Percentiles rank a stretch among this genome's conserved stretches.
These are phyloP conservation scores for Barnardius zonarius DNA, from an alignment of 2,113 vertebrate species.

Conservation along the genomic window DNA sequence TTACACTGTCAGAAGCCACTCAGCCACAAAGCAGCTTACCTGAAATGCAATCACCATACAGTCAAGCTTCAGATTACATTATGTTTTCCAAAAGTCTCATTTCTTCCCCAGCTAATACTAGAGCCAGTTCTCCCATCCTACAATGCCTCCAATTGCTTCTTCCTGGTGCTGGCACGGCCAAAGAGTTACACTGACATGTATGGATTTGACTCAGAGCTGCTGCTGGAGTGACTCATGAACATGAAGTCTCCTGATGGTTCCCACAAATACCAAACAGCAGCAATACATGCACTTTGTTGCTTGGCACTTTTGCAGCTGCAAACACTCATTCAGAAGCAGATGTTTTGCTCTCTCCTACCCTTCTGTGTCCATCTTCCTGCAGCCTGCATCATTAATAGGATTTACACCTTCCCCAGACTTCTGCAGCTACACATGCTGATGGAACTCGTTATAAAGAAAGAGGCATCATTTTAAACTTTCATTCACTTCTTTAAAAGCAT, in stretches of 20 bases:
- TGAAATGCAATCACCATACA: neutral
- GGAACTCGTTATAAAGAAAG: neutral
- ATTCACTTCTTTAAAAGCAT: neutral
- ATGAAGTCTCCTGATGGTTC: neutral
- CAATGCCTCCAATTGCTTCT: neutral
- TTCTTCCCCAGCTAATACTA: neutral
- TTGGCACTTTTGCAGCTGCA: neutral
- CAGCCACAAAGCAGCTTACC: neutral
- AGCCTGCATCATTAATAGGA: neutral
- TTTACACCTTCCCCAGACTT: neutral
- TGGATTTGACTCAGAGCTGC: slow-evolving; percentile 15
- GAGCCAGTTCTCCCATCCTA: neutral
- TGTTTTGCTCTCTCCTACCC: neutral
- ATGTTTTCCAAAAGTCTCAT: neutral
- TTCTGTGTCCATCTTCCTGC: neutral
- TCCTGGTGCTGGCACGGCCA: neutral
- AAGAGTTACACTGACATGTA: neutral
- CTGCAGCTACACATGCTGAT: neutral
- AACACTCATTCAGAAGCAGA: neutral
- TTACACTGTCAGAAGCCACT: neutral
- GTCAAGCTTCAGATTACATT: neutral
- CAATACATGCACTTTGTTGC: neutral
- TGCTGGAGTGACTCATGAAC: slow-evolving; percentile 29
- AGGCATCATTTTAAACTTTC: neutral
- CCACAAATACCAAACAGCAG: neutral